Base-by-base conservation (phyloP, 2,113 vertebrate species). In the Marmota monax region DNA sequence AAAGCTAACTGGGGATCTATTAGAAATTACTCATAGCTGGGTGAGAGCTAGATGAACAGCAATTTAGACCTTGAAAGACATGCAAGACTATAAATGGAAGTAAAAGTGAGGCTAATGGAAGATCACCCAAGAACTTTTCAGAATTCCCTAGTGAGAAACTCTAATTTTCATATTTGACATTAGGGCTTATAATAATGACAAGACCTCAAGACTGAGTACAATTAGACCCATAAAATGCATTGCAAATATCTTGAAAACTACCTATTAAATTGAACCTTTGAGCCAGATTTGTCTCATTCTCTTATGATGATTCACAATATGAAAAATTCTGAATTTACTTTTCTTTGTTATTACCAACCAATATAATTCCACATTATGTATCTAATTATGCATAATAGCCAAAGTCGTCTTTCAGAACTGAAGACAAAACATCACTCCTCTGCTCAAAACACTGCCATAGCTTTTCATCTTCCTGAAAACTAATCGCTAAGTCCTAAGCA, bases 61-160 rank as follows among this genome's bases (percentile, higher is more conserved):
- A 97, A 98, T 98, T 97, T 94, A 97, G 96, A 97, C 97, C 96
- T 97, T 96, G 94, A 97, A 96, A 97, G 96, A 97, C 96, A 85
- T 34, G 39, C 80, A 95, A 77, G 84, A 93, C 92, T 97, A 98
- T 97, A 97, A 98, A 98, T 97, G 97, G 95, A 95, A 96, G 76
- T 94, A 97, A 97, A 97, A 97, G 96, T 84, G 92, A 97, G 61
- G 92, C 95, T 97, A 97, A 97, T 98, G 97, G 95, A 97, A 97
- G 95, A 98, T 98, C 95, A 96, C 94, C 96, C 97, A 97, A 98
- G 96, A 97, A 97, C 96, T 97, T 96, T 94, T 95, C 90, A 98
- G 94, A 97, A 98, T 97, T 97, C 97, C 95, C 96, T 97, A 96
- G 96, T 96, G 97, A 98, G 96, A 97, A 97, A 97, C 67, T 92